Evolutionary conservation across 2,888 invertebrate genomes (phyloP).

Genomic region (Antitype chi): DNA sequence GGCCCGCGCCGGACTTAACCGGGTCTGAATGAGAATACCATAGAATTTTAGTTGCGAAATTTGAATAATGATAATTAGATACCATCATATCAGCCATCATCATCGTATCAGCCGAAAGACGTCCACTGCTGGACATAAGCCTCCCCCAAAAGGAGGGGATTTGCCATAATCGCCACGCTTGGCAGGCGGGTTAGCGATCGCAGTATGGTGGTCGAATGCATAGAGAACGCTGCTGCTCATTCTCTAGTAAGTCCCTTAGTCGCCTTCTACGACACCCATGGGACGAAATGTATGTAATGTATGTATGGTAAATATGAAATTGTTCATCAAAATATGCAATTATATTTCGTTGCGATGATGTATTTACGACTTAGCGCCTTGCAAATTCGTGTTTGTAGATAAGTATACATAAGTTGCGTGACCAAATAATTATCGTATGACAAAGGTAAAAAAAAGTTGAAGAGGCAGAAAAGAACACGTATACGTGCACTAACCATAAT

Average conservation of each 20-base stretch:
- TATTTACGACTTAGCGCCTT: background rate
- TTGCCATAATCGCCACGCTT: too few species aligned
- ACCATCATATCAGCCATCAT: too few species aligned
- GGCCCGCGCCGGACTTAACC: too few species aligned
- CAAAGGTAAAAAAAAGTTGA: background rate
- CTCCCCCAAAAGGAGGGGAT: too few species aligned
- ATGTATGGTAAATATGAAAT: slow-evolving; percentile 25
- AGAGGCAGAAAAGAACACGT: background rate
- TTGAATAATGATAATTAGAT: slow-evolving; percentile 41
- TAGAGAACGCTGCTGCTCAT: too few species aligned
- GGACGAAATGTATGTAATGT: too few species aligned
- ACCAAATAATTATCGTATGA: background rate
- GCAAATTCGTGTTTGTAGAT: background rate
- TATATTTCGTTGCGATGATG: background rate
- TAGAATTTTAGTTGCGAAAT: slow-evolving; percentile 26
- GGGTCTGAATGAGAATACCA: slow-evolving; percentile 38
- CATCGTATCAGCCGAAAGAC: too few species aligned
- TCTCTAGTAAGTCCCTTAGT: too few species aligned
- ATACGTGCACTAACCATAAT: background rate
- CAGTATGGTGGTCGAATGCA: too few species aligned
- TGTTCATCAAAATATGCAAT: slow-evolving; percentile 26
- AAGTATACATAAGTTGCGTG: background rate
- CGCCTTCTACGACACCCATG: too few species aligned
- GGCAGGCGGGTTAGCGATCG: too few species aligned
- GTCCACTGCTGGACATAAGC: too few species aligned